Base-by-base conservation (phyloP, 2,113 vertebrate species). In the Theristicus caerulescens region DNA sequence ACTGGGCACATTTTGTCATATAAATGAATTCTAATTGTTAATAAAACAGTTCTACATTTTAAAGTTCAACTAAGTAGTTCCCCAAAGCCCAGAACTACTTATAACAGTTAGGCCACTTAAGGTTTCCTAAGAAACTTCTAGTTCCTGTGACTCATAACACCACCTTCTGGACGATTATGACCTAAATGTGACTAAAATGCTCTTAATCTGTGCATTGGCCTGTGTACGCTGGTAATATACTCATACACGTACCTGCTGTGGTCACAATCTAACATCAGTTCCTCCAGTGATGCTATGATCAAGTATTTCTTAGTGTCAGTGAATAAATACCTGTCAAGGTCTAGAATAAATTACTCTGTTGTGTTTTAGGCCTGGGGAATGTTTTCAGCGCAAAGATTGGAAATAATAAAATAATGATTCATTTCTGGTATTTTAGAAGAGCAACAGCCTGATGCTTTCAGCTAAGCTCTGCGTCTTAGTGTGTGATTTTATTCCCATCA, bases 81-180 rank as follows among this genome's bases (percentile, higher is more conserved):
- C 9, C 31, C 34, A 77, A 88, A 58, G 17, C 19, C 52, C 25
- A 49, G 42, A 81, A n/a, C 17, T 80, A 5, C 14, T 46, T n/a
- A 5, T 12, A 29, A 76, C 27, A 26, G 74, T 84, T 34, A 44
- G 24, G 26, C 81, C 31, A 79, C 19, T 84, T 78, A 3, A 66
- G 27, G 52, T 93, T 90, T 40, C 46, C 42, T 26, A 24, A 86
- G 77, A 85, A 93, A 73, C 10, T 42, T 86, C 12, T 59, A 61
- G 51, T 78, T 80, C 54, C 65, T 96, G 80, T 97, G 97, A 97
- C 84, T 98, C 93, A 95, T 88, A 88, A 55, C 76, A 80, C 64
- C 42, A 66, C 74, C 85, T 88, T 49, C 64, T 91, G 85, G 84
- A 86, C 87, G 94, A 29, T 69, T 72, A 57, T 91, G 86, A 94